Base-by-base conservation (phyloP, 2,113 vertebrate genomes). In the Acanthisitta chloris region DNA sequence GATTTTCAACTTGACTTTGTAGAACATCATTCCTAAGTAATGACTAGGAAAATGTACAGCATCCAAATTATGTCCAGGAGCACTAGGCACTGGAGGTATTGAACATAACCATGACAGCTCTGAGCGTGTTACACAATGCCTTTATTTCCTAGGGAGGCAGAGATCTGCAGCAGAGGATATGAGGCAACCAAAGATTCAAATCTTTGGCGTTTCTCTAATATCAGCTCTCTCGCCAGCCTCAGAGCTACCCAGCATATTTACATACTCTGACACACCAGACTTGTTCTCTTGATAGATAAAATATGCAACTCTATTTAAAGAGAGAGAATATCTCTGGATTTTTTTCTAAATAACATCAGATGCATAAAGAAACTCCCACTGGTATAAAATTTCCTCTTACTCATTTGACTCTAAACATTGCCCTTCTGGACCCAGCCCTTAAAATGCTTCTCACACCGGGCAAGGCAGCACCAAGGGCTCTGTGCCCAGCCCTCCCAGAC, bases 401-500 rank as follows among this genome's bases (percentile, higher is more conserved):
- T 71, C 26, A 12, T n/a, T 67, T 2, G 3, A n/a, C 43, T 70
- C 66, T 18, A 2, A 17, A 2, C 2, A 9, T 8, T 24, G 20
- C 6, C 17, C 26, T 40, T 46, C 81, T 11, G 13, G 65, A 58
- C 20, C 31, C 48, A 55, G 57, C 18, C 51, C 33, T 12, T 31
- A 28, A 52, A 78, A 84, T 0, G 0, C 14, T 40, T 16, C 46
- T 6, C 6, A 1, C 1, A 2, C 0, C 4, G 33, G 40, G 55
- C 20, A 43, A 10, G 21, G 34, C 51, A 69, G 34, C 74, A 16
- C 6, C 0, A 0, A 33, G 51, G 45, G 71, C 80, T 88, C 67
- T 3, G 8, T 57, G 25, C 21, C 29, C 54, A 0, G 28, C 43
- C 51, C 78, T 49, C 31, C 89, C 12, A 1, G 38, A 3, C 34